Evolutionary conservation across 2,888 invertebrate species (phyloP), one percentile per base, ranked within the genome.

Genomic region (Mythimna loreyi): DNA sequence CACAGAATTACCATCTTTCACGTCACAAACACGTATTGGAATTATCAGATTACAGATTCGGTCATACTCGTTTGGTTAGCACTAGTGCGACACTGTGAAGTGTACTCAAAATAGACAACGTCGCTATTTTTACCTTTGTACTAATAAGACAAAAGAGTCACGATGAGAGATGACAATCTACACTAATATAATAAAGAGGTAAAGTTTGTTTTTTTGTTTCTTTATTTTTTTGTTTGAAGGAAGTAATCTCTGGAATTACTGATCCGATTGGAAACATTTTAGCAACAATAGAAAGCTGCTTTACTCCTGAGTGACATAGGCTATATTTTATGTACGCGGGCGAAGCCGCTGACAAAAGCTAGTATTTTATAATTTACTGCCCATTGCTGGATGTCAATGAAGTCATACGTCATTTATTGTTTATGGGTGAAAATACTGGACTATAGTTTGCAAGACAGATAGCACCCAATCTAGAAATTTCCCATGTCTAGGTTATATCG

Each of bases 51-150:
- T 81, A 86, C 84, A 79, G 56, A 80, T 84, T 79, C 81, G 81
- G 85, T 71, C 78, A 81, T 79, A 82, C 66, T 63, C 62, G 52
- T 78, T 76, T 83, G 53, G 75, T 88, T 88, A 87, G 70, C 84
- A 78, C 78, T 63, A 70, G 72, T 63, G 36, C 36, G 65, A 45
- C 62, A 67, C 71, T 47, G 28, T 11, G 67, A 74, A 58, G 11
- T n/a, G 6, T 63, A 81, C 83, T 80, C 58, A 71, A 89, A 87
- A 86, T 86, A 88, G 84, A 78, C 64, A 61, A 47, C 30, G 55
- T 55, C 21, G 60, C 81, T 89, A 88, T 89, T 87, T 89, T 86
- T 85, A 86, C 77, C 78, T 74, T 62, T 33, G 21, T 67, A 69
- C 84, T 84, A 82, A 85, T 81, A 45, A 85, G 67, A 77, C 74